Evolutionary conservation across 1,140 invertebrate species (phyloP).

Genomic region (Cyclina sinensis): DNA sequence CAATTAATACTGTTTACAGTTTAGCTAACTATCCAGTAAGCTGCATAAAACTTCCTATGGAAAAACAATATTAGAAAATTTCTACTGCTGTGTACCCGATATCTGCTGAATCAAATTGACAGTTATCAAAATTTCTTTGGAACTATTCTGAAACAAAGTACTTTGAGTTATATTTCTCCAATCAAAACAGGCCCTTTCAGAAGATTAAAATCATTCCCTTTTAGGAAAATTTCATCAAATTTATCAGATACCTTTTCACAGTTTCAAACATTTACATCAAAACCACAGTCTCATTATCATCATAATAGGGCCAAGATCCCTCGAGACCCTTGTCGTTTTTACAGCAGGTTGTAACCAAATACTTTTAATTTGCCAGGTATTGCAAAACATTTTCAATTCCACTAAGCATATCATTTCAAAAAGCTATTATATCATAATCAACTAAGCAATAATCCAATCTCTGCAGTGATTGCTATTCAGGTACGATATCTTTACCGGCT

Average conservation of each 20-base stretch:
- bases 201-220: neutral
- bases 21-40: no score
- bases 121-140: no score
- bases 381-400: conserved; percentile 40
- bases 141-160: neutral
- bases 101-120: no score
- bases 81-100: no score
- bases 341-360: conserved; percentile 32
- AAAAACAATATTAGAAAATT: no score
- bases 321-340: conserved; percentile 8
- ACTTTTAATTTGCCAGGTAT: conserved; percentile 42
- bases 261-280: neutral
- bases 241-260: neutral
- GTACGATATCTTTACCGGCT: neutral
- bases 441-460: conserved; percentile 6
- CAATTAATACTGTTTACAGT: no score
- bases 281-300: neutral
- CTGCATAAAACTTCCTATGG: no score
- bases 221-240: neutral
- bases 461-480: conserved; percentile 2
- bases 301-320: neutral
- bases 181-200: neutral
- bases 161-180: neutral
- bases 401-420: neutral
- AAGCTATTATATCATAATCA: conserved; percentile 35